phyloP scores from a whole-genome alignment of 2,888 invertebrate species.

The Zhuqinia jingwanae region DNA sequence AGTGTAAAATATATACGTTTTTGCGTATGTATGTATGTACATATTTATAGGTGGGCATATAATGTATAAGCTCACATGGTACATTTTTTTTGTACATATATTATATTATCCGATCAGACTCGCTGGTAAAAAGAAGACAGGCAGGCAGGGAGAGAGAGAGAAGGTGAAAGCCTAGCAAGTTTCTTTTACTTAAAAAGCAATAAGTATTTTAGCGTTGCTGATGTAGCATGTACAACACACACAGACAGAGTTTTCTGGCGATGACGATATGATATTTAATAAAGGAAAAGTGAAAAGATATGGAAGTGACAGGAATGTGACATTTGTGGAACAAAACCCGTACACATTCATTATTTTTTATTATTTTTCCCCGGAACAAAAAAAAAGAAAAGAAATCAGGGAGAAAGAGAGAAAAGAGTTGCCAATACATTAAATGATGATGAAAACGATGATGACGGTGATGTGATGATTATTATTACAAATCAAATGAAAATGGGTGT shows the following conservation, averaged over 20 bases:
- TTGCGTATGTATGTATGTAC: no score
- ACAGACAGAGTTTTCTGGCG: background rate
- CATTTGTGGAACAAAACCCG: conserved; percentile 58
- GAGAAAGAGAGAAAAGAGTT: conserved; percentile 9
- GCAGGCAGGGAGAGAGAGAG: background rate
- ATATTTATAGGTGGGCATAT: no score
- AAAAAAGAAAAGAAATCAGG: conserved; percentile 24
- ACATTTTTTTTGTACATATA: background rate
- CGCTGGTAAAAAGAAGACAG: conserved; percentile 4
- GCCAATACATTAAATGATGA: no score
- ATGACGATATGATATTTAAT: conserved; percentile 47
- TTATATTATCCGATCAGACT: conserved; percentile 55
- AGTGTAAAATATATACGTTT: background rate
- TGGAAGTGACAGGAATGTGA: conserved; percentile 62
- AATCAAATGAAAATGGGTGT: conserved; percentile 54
- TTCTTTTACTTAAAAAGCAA: conserved; percentile 22
- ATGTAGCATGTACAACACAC: background rate
- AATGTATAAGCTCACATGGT: no score
- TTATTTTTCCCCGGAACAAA: conserved; percentile 21
- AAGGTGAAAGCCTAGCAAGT: conserved; percentile 47
- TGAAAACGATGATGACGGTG: conserved; percentile 68
- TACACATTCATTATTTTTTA: conserved; percentile 51
- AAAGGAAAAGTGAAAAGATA: conserved; percentile 25
- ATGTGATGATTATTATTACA: conserved; percentile 76
- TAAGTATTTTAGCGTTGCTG: background rate